Evolutionary conservation across 2,113 vertebrate species (phyloP).

Genomic region (Callochromis pleurospilus): DNA sequence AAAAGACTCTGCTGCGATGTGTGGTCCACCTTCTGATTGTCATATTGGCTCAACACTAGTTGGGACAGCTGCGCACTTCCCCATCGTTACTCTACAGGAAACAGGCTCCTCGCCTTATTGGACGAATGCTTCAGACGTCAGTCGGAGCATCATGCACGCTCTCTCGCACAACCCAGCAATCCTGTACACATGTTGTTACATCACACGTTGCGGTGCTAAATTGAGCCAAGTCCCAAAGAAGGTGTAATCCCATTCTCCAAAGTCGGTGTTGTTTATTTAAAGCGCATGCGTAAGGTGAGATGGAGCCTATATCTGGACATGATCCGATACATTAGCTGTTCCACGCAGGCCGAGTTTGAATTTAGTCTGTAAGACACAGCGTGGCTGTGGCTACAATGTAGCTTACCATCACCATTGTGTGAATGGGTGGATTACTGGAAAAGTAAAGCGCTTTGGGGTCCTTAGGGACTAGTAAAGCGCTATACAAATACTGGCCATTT

Average conservation of each 20-base stretch:
- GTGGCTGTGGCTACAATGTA: neutral
- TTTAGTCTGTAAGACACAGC: neutral
- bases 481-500: neutral
- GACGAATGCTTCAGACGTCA: neutral
- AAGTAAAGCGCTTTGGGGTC: neutral
- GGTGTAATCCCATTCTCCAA: conserved; percentile 15
- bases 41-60: neutral
- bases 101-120: neutral
- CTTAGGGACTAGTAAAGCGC: neutral
- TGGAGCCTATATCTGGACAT: neutral
- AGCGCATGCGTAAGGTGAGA: neutral
- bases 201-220: neutral
- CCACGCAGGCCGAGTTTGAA: neutral
- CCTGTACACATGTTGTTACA: conserved; percentile 16
- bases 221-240: neutral
- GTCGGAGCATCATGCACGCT: neutral
- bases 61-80: neutral
- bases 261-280: neutral
- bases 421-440: neutral
- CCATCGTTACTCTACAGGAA: neutral
- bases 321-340: neutral
- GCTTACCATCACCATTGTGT: neutral
- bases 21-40: neutral
- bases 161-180: neutral
- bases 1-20: neutral